Base-by-base conservation (phyloP, 30 jellyfish, hydroid and myxozoan genomes). In the Rhopilema esculentum region DNA sequence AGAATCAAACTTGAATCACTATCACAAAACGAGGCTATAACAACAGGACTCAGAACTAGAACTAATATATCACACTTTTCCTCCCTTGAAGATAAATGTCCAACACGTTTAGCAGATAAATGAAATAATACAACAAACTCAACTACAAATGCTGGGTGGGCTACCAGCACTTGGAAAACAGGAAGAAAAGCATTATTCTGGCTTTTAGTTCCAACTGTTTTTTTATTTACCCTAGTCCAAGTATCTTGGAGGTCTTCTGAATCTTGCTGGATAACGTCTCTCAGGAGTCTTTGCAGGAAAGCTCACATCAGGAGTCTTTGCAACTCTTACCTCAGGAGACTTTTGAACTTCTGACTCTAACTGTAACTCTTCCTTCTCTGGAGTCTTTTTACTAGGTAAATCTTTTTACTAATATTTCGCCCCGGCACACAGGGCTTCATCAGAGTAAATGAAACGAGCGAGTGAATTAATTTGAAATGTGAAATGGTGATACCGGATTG, bases 121-220 rank as follows among this genome's bases (percentile, higher is more conserved):
- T 76, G 31, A 62, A 62, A 67, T 28, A 79, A 53, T 24, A 79
- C 79, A 79, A 53, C 89, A n/a, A 79, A 79, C 89, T 79, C 89
- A 79, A 57, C 79, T 79, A 79, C 68, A 79, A 79, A 70, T 61
- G 89, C 70, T 79, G 40, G 89, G 89, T n/a, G n/a, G n/a, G n/a
- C n/a, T n/a, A n/a, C n/a, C n/a, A n/a, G n/a, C n/a, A n/a, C n/a
- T n/a, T n/a, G n/a, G n/a, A n/a, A n/a, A n/a, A n/a, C n/a, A n/a
- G n/a, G n/a, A n/a, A n/a, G n/a, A n/a, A n/a, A n/a, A n/a, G n/a
- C n/a, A n/a, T n/a, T n/a, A n/a, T n/a, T n/a, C n/a, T n/a, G n/a
- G n/a, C n/a, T n/a, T n/a, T 79, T 52, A 4, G 75, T 51, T 77
- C 88, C 62, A 50, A 33, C 88, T 51, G 88, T 77, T 62, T 62